A percentile compares a stretch with the other conserved stretches of the same genome.
Conservation (phyloP, 2,797 vertebrate species). For the Takifugu rubripes region DNA sequence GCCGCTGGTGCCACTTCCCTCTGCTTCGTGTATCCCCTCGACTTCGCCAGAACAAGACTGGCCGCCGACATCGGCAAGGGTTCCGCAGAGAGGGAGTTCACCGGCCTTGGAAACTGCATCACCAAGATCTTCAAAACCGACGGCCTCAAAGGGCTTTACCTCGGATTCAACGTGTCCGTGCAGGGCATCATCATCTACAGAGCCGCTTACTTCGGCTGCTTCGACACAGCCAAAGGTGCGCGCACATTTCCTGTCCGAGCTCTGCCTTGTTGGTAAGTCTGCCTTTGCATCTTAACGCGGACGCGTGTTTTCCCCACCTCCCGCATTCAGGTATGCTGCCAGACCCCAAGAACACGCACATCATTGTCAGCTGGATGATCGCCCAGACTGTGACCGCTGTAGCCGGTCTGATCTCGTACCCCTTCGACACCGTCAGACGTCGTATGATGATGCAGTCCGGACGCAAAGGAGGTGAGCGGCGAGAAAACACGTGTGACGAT, state of each 20-base stretch:
- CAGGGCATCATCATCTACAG: slow-evolving; percentile 99
- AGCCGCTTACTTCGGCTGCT: slow-evolving; percentile 97
- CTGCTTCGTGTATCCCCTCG: slow-evolving; percentile 97
- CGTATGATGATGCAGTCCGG: slow-evolving; percentile 99
- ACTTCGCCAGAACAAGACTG: slow-evolving; percentile 96
- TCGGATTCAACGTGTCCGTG: slow-evolving; percentile 95
- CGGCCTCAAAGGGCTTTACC: slow-evolving; percentile 90
- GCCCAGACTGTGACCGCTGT: slow-evolving; percentile 93
- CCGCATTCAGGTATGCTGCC: slow-evolving; percentile 89
- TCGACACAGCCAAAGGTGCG: slow-evolving; percentile 97
- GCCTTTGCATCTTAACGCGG: too few relatives aligned
- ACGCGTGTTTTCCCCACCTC: too few relatives aligned
- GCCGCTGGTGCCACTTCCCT: slow-evolving; percentile 96
- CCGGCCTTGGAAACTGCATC: slow-evolving; percentile 89
- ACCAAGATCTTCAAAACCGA: slow-evolving; percentile 92
- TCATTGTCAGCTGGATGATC: slow-evolving; percentile 97
- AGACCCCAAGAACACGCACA: slow-evolving; percentile 98
- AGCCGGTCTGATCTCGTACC: slow-evolving; percentile 91
- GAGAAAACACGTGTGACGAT: too few relatives aligned
- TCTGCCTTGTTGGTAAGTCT: background rate
- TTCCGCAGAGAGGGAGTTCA: slow-evolving; percentile 84
- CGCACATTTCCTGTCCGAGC: background rate
- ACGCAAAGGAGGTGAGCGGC: slow-evolving; percentile 90
- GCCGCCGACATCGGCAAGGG: slow-evolving; percentile 97
- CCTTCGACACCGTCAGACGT: slow-evolving; percentile 97